Evolutionary conservation across 2,797 vertebrate species (phyloP).

Genomic region (Lemur catta): DNA sequence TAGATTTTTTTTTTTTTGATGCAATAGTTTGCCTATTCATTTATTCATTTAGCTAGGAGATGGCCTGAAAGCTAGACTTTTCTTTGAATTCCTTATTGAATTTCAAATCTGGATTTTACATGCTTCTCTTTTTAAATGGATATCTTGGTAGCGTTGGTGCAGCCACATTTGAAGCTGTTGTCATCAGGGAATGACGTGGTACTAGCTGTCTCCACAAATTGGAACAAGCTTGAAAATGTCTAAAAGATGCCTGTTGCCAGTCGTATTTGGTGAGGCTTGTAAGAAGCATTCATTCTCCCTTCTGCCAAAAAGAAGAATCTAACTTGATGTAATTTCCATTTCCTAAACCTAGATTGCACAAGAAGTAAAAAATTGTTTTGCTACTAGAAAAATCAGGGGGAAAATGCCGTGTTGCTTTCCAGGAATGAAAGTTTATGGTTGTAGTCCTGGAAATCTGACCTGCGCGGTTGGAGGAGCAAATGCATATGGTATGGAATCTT

Average conservation of each 20-base stretch:
- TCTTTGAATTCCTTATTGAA: slow-evolving; percentile 63
- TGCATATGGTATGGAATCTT: slow-evolving; percentile 46
- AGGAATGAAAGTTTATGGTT: slow-evolving; percentile 71
- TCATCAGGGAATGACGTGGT: not conserved
- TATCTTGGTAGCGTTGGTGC: not conserved
- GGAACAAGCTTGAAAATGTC: not conserved
- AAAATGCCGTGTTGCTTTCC: slow-evolving; percentile 45
- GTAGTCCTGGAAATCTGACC: slow-evolving; percentile 52
- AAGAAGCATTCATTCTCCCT: not conserved
- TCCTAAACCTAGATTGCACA: not conserved
- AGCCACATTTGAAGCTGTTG: not conserved
- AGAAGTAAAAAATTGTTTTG: slow-evolving; percentile 4
- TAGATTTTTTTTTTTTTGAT: slow-evolving; percentile 73
- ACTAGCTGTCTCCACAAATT: not conserved
- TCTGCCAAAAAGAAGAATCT: not conserved
- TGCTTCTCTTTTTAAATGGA: slow-evolving; percentile 42
- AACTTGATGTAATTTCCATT: not conserved
- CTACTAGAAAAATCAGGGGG: not conserved
- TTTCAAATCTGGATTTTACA: slow-evolving; percentile 72
- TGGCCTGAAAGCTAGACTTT: slow-evolving; percentile 52
- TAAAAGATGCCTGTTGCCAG: not conserved
- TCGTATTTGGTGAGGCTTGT: not conserved
- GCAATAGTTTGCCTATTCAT: slow-evolving; percentile 74
- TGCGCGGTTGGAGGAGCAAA: slow-evolving; percentile 52
- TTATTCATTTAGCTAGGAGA: slow-evolving; percentile 74